Conservation (phyloP, 2,797 vertebrate genomes). For the Hoplostethus mediterraneus region DNA sequence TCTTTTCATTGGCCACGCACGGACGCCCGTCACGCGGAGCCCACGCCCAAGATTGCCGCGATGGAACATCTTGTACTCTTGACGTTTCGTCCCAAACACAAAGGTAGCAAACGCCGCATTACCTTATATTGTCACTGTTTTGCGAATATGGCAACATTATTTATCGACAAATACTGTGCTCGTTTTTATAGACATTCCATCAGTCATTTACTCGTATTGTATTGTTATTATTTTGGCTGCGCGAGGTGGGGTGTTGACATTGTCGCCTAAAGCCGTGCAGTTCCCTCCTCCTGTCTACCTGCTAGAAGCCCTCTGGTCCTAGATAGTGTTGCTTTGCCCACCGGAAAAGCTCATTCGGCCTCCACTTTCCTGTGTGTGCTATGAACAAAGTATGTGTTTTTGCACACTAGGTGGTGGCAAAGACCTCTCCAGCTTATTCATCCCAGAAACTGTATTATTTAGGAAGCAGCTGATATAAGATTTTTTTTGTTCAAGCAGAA, state of each 20-base stretch:
- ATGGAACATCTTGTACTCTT: slow-evolving; percentile 57
- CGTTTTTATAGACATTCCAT: too few relatives aligned
- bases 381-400: not conserved
- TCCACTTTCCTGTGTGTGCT: not conserved
- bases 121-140: not conserved
- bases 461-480: not conserved
- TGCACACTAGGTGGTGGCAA: not conserved
- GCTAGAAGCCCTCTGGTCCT: too few relatives aligned
- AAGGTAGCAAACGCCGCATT: not conserved
- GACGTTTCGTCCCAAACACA: not conserved
- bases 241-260: too few relatives aligned
- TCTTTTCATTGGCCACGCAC: slow-evolving; percentile 49
- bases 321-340: not conserved
- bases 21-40: slow-evolving; percentile 41
- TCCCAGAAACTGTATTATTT: not conserved
- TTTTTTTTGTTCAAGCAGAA: too few relatives aligned
- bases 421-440: not conserved
- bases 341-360: not conserved
- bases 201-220: too few relatives aligned
- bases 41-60: not conserved
- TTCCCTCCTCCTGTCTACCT: too few relatives aligned
- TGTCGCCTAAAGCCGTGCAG: too few relatives aligned
- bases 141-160: not conserved
- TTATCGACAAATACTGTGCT: not conserved
- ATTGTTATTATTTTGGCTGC: too few relatives aligned